These are phyloP conservation scores for Chaetorhynchus papuensis DNA, from an alignment of 2,113 vertebrate genomes.

Conservation along the genomic window DNA sequence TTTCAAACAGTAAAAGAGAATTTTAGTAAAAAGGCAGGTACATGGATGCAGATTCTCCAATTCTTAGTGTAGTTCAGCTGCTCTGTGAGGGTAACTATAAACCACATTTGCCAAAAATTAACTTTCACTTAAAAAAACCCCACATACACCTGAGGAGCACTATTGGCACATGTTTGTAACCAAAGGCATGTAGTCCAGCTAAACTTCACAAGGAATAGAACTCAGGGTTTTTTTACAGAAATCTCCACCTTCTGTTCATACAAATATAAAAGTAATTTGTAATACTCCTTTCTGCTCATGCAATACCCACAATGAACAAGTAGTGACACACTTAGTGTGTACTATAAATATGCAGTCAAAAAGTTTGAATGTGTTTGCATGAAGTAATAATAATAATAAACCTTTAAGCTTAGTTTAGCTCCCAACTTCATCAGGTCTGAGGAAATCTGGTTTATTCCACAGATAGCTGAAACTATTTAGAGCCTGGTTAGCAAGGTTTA, in stretches of 20 bases:
- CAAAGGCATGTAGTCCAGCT: neutral
- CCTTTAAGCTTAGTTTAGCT: neutral
- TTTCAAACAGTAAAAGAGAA: neutral
- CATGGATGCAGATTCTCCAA: accelerated
- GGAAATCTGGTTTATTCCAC: neutral
- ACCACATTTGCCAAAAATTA: neutral
- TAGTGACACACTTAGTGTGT: neutral
- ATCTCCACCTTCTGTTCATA: neutral
- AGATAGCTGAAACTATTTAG: neutral
- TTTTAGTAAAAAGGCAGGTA: neutral
- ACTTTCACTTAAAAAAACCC: neutral
- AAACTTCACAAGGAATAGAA: neutral
- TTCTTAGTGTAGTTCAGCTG: neutral
- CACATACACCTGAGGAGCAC: neutral
- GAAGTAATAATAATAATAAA: neutral
- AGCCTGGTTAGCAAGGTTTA: neutral
- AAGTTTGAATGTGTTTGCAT: neutral
- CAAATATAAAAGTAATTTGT: neutral
- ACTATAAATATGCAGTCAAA: neutral
- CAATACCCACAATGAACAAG: neutral
- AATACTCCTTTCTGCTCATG: neutral
- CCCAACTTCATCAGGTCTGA: neutral
- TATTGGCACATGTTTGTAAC: neutral
- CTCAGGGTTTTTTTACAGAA: neutral
- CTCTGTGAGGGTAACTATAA: neutral